Percentiles rank a stretch among this genome's conserved stretches.
These are phyloP conservation scores for Lagorchestes hirsutus DNA, from an alignment of 2,797 vertebrate genomes.

Conservation along the genomic window DNA sequence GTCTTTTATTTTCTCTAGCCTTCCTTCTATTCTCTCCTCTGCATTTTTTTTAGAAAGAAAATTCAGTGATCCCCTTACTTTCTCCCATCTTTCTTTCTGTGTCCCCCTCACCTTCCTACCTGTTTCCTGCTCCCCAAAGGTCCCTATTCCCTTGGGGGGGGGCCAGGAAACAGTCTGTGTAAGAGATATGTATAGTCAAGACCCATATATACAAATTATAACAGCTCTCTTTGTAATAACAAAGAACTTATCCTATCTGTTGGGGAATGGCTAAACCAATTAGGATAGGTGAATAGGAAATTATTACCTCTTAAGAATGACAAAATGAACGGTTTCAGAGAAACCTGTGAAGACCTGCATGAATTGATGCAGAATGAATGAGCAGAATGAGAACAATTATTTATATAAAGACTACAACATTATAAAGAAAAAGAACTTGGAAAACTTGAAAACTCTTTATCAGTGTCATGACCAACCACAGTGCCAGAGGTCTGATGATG, in stretches of 20 bases:
- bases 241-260: neutral
- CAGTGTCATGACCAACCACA: neutral
- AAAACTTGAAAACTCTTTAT: neutral
- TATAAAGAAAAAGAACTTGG: no score
- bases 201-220: neutral
- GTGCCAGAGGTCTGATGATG: neutral
- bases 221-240: neutral
- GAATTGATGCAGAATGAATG: neutral
- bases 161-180: neutral
- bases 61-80: neutral
- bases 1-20: neutral
- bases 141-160: neutral
- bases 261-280: neutral
- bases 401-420: neutral
- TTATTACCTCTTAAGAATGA: neutral
- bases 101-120: neutral
- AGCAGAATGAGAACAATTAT: neutral
- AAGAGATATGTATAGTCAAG: neutral
- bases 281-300: neutral
- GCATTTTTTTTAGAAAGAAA: neutral
- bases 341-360: neutral
- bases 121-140: no score
- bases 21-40: neutral
- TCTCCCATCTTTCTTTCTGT: neutral
- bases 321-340: neutral